Base-by-base conservation (phyloP, 2,888 invertebrate genomes). In the Agrochola lychnidis region DNA sequence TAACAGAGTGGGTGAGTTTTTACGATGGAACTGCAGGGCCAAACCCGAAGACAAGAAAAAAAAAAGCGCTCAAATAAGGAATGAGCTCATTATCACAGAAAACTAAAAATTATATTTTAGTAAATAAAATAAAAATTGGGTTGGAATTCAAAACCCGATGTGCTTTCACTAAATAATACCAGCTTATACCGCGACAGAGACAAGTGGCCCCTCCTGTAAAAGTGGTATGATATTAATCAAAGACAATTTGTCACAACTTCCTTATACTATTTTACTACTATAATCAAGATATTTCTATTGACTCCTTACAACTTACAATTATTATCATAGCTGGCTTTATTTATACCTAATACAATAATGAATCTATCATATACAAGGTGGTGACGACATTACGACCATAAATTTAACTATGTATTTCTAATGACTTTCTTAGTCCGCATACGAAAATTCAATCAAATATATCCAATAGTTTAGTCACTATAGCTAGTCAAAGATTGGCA, bases 141-240 rank as follows among this genome's bases (percentile, higher is more conserved):
- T 48, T 4, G 45, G 42, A 2, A 63, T 62, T 57, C 14, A 42
- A 45, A 79, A 74, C 67, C 75, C 75, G 36, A 9, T 59, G 42
- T 64, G 67, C 16, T 51, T 79, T 63, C 51, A 16, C 16, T 9
- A 68, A 63, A 57, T 36, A 59, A 79, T 74, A 74, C 78, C 67
- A 67, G 48, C 51, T 67, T 67, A 22, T 51, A 67, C 51, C 53
- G 51, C 68, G 36, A 10, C 68, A 68, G n/a, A 36, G 53, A n/a
- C 68, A 68, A 36, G n/a, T 36, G 53, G 68, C 36, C 53, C 48
- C 51, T 56, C 40, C 56, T 69, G 69, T 25, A 40, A 56, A 36
- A 56, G 57, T 69, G 19, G 19, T 56, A 19, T 40, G 63, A 19
- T 1, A 14, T 67, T 67, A 67, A 67, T 67, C 66, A 66, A 30